A percentile compares a stretch with the other conserved stretches of the same genome.
phyloP scores from a whole-genome alignment of 2,888 invertebrate species.

The Lasioglossum pauxillum region DNA sequence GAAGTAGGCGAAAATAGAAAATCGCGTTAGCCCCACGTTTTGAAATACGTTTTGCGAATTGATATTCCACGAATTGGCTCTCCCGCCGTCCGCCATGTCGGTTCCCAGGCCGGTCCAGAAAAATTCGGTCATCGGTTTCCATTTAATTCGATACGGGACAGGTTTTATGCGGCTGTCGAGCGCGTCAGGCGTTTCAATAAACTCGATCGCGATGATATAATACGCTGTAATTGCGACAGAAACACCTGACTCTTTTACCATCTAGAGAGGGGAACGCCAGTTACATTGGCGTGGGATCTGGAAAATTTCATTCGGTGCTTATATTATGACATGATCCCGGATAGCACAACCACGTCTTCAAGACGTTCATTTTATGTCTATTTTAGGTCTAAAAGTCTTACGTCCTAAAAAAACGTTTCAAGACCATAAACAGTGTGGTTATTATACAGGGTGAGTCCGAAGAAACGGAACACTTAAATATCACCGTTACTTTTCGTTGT shows the following conservation, averaged over 20 bases:
- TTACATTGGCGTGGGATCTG: neutral
- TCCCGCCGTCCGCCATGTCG: neutral
- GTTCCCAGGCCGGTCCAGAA: neutral
- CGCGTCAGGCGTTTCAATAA: neutral
- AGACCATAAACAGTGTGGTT: too few species aligned
- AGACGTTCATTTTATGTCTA: too few species aligned
- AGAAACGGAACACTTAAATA: too few species aligned
- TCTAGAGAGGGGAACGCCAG: too few species aligned
- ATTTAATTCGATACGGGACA: neutral
- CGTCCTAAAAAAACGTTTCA: too few species aligned
- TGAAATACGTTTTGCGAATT: neutral
- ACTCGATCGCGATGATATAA: neutral
- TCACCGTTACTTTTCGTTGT: too few species aligned
- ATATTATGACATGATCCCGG: too few species aligned
- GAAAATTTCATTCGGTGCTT: neutral
- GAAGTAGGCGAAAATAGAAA: neutral
- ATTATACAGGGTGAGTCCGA: too few species aligned
- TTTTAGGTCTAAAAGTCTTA: too few species aligned
- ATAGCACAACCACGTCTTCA: too few species aligned
- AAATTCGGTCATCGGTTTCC: conserved; percentile 1
- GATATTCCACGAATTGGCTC: neutral
- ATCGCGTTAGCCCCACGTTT: neutral
- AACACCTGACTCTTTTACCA: too few species aligned
- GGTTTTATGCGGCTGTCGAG: neutral
- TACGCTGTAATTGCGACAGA: neutral